phyloP scores from a whole-genome alignment of 2,113 vertebrate genomes.

The Mola mola region DNA sequence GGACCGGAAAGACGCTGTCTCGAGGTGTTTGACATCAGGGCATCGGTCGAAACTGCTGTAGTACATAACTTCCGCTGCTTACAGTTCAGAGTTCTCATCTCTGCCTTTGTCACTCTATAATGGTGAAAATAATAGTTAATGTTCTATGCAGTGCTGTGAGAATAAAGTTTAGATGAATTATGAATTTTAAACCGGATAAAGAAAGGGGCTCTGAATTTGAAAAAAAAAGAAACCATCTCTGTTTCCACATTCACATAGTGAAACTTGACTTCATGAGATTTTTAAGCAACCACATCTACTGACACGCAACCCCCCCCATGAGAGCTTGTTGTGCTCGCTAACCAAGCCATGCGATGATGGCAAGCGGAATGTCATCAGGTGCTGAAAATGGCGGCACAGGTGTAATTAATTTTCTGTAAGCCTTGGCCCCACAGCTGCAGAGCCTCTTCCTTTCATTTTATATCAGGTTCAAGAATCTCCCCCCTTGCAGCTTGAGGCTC shows the following conservation, averaged over 20 bases:
- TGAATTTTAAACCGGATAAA: no score
- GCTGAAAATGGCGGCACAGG: conserved; percentile 18
- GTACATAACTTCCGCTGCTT: neutral
- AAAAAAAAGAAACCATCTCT: neutral
- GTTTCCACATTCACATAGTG: neutral
- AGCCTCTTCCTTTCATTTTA: conserved; percentile 58
- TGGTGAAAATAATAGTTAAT: neutral
- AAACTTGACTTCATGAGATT: conserved; percentile 5
- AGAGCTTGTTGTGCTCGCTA: conserved; percentile 23
- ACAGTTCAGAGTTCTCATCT: neutral
- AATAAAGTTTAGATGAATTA: no score
- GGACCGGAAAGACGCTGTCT: conserved; percentile 11
- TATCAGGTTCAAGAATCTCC: conserved; percentile 65
- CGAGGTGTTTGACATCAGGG: conserved; percentile 4
- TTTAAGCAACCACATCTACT: conserved; percentile 21
- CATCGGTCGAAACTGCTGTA: neutral
- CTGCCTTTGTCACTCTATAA: no score
- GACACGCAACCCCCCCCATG: conserved; percentile 13
- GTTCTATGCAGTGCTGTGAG: no score
- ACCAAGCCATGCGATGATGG: conserved; percentile 7
- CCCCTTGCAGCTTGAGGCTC: conserved; percentile 38
- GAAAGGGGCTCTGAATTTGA: neutral
- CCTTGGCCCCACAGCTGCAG: conserved; percentile 38
- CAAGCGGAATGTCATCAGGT: conserved; percentile 34
- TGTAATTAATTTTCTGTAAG: conserved; percentile 71